Base-by-base conservation (phyloP, 1,140 invertebrate species). In the Araneus ventricosus region DNA sequence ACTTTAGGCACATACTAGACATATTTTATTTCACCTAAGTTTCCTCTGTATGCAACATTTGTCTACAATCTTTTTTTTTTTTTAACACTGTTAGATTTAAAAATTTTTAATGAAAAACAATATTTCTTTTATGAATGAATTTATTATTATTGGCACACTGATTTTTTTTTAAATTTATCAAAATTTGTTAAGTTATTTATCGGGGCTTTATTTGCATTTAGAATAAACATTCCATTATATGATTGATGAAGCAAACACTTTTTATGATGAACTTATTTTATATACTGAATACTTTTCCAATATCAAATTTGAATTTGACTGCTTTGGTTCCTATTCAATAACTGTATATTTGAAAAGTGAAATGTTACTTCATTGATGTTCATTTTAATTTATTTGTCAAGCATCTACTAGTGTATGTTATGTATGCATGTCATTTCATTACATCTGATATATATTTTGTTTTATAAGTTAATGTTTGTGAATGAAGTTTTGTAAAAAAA, bases 361-460 rank as follows among this genome's bases (percentile, higher is more conserved):
- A 30, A 27, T 75, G 30, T 75, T 37, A 37, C 70, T 67, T 67
- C 63, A 75, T 75, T 37, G 30, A 37, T 75, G 30, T 75, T 34
- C 70, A 75, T 75, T 75, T 75, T 75, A 75, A 75, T 75, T 75
- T 75, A 75, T 75, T 75, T 75, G 70, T 75, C 30, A 34, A 75
- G 30, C 70, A 75, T 75, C 30, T 34, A 30, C 17, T 75, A 75
- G 70, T 17, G 8, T 75, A 37, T 20, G 30, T 75, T 75, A 37
- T 34, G 70, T 75, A 75, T 34, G 30, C 70, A 75, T 75, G 70
- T 75, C 70, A 75, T 37, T 75, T 75, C 70, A 75, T 75, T 75
- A 37, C 70, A 75, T 14, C 20, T 75, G 27, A 37, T 75, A 4
- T 30, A 75, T 75, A n/a, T 24, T 63, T 75, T 75, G 70, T 75